phyloP scores from a whole-genome alignment of 2,888 invertebrate species.

The Branchipolynoe longqiensis region DNA sequence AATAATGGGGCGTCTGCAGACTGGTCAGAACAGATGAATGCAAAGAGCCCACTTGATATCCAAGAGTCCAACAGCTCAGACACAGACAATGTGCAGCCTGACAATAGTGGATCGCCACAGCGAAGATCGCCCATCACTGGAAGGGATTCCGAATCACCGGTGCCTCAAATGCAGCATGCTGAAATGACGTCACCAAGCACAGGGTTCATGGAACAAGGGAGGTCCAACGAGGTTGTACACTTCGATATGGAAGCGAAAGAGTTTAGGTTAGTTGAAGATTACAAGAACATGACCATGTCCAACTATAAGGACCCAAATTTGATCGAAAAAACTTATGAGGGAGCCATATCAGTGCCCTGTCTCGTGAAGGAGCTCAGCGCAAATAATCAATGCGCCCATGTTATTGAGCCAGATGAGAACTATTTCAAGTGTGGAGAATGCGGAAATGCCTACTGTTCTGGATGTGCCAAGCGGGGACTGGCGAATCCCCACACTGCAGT shows the following conservation, averaged over 20 bases:
- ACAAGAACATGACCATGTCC: neutral
- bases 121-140: neutral
- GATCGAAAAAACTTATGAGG: neutral
- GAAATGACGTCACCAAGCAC: neutral
- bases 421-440: conserved; percentile 26
- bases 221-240: neutral
- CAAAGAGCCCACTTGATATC: neutral
- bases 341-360: neutral
- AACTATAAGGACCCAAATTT: neutral
- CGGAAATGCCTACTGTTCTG: conserved; percentile 5
- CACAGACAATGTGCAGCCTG: neutral
- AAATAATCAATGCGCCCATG: neutral
- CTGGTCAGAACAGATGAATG: conserved; percentile 41
- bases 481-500: neutral
- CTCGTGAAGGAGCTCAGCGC: neutral
- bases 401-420: conserved; percentile 7
- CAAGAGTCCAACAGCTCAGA: neutral
- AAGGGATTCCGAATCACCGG: neutral
- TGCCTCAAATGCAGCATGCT: neutral
- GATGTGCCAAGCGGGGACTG: neutral
- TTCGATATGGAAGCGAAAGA: too few species aligned
- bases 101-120: neutral
- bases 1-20: neutral
- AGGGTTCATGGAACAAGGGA: neutral
- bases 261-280: too few species aligned